These are phyloP conservation scores for Craseonycteris thonglongyai DNA, from an alignment of 2,113 vertebrate genomes.

Conservation along the genomic window DNA sequence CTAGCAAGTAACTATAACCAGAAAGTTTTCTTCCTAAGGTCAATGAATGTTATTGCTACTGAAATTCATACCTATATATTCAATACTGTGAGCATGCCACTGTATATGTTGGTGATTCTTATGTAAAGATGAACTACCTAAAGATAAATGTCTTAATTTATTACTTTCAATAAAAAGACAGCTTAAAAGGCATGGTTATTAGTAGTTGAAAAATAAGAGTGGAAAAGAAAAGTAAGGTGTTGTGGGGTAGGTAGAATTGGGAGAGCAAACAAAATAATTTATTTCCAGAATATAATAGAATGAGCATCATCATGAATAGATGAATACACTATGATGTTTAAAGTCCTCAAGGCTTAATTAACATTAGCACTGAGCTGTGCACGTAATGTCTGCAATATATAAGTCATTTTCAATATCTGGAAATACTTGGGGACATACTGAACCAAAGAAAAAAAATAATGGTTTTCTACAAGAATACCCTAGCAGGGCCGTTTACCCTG, in stretches of 20 bases:
- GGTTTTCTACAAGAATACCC: background rate
- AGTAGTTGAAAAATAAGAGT: slow-evolving; percentile 29
- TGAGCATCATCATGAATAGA: background rate
- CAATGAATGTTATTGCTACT: background rate
- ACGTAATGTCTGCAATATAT: background rate
- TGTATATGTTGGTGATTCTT: background rate
- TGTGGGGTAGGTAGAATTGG: background rate
- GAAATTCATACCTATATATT: background rate
- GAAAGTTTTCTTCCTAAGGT: slow-evolving; percentile 23
- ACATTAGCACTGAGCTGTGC: background rate
- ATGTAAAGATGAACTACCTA: background rate
- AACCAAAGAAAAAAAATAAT: background rate
- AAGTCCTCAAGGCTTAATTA: background rate
- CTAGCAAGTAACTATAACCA: slow-evolving; percentile 11
- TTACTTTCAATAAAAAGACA: slow-evolving; percentile 67
- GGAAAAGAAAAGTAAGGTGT: slow-evolving; percentile 1
- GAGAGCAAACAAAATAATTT: slow-evolving; percentile 13
- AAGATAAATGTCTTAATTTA: slow-evolving; percentile 56
- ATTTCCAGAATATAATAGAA: slow-evolving; percentile 28
- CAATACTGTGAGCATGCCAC: background rate
- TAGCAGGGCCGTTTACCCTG: slow-evolving; percentile 50
- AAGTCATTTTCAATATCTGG: background rate
- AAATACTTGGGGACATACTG: background rate
- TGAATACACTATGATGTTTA: background rate
- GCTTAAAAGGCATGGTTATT: slow-evolving; percentile 31